phyloP scores from a whole-genome alignment of 2,113 vertebrate genomes.

The Larimichthys polyactis region DNA sequence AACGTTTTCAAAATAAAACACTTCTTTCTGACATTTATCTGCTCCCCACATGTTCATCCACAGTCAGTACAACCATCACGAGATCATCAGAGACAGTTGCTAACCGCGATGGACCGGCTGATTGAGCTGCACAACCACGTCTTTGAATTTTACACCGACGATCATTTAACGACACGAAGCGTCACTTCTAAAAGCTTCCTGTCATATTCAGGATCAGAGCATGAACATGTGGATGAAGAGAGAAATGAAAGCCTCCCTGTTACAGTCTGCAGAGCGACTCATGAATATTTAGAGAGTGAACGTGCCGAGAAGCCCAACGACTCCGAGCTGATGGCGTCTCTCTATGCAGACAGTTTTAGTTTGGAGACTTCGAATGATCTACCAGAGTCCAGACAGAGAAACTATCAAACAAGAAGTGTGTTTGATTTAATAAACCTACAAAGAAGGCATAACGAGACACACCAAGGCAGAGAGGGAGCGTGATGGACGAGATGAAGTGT shows the following conservation, averaged over 20 bases:
- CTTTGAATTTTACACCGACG: neutral
- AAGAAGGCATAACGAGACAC: neutral
- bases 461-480: neutral
- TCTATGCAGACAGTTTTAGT: neutral
- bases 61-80: no score
- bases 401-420: neutral
- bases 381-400: neutral
- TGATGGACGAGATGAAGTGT: constrained; percentile 22
- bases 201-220: neutral
- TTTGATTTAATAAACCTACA: neutral
- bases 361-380: neutral
- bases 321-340: neutral
- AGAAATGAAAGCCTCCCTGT: neutral
- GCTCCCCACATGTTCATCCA: no score
- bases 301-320: neutral
- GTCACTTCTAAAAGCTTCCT: neutral
- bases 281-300: constrained; percentile 11
- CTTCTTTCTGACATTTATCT: no score
- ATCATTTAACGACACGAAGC: neutral
- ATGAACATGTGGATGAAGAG: neutral
- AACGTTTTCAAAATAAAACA: no score
- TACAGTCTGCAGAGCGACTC: neutral
- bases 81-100: no score
- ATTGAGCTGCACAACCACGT: neutral
- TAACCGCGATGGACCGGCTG: neutral